Conservation (phyloP, 2,797 vertebrate genomes). For the Sebastes cheni region DNA sequence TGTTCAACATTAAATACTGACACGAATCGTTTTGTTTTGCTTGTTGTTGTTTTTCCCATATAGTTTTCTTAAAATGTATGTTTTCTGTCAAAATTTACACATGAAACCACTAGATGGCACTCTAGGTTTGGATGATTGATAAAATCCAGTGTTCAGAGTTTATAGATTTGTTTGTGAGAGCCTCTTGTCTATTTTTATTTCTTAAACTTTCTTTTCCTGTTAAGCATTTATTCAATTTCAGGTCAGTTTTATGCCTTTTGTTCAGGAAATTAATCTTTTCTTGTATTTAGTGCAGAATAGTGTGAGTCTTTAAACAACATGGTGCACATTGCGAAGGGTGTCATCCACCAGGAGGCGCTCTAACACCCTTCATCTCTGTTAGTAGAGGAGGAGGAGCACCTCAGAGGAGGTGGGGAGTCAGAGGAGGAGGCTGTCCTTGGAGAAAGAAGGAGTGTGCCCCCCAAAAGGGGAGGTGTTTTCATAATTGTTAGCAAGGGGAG, state of each 20-base stretch:
- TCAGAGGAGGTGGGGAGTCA: constrained; percentile 5
- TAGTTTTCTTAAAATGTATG: neutral
- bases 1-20: neutral
- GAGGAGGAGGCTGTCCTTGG: neutral
- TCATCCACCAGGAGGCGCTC: constrained; percentile 55
- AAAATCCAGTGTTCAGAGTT: neutral
- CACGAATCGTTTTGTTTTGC: neutral
- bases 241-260: neutral
- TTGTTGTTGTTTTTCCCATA: neutral
- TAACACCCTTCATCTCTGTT: constrained; percentile 9
- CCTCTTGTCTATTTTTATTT: neutral
- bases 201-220: neutral
- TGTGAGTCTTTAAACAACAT: no score
- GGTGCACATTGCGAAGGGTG: neutral
- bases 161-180: neutral
- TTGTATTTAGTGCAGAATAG: neutral
- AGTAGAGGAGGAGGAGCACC: constrained; percentile 28
- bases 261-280: neutral
- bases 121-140: constrained; percentile 12
- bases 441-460: constrained; percentile 29
- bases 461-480: constrained; percentile 30
- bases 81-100: neutral
- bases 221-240: neutral
- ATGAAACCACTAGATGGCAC: constrained; percentile 49
- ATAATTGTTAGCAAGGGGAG: constrained; percentile 10